A percentile compares a stretch with the other conserved stretches of the same genome.
Conservation (phyloP, 2,888 invertebrate species). For the Tanaodytes sp. region DNA sequence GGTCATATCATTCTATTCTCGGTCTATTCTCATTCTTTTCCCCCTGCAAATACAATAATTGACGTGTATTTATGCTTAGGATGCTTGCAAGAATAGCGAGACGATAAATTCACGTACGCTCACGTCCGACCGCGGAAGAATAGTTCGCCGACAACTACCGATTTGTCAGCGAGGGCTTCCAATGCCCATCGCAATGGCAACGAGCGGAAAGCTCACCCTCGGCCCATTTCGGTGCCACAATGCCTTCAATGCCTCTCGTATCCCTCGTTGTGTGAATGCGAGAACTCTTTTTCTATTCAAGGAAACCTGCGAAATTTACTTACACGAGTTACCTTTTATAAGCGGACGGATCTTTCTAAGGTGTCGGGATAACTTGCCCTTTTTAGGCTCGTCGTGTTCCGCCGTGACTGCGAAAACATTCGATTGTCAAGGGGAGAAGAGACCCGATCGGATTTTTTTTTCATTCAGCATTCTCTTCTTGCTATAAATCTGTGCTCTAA, state of each 20-base stretch:
- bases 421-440: slow-evolving; percentile 15
- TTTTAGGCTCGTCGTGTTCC: slow-evolving; percentile 29
- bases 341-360: slow-evolving; percentile 59
- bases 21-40: too few relatives aligned
- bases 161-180: slow-evolving; percentile 72
- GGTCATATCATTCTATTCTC: too few relatives aligned
- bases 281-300: slow-evolving; percentile 57
- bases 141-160: slow-evolving; percentile 70
- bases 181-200: slow-evolving; percentile 69
- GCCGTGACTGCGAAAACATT: slow-evolving; percentile 28
- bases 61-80: slow-evolving; percentile 67
- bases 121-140: slow-evolving; percentile 63
- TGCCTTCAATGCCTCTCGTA: slow-evolving; percentile 66
- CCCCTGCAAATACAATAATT: too few relatives aligned
- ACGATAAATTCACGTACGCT: slow-evolving; percentile 67
- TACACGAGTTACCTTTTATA: slow-evolving; percentile 59
- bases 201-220: slow-evolving; percentile 70
- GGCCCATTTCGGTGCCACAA: slow-evolving; percentile 64
- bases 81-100: slow-evolving; percentile 61
- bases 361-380: slow-evolving; percentile 62
- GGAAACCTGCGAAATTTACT: slow-evolving; percentile 71
- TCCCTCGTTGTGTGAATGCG: slow-evolving; percentile 53
- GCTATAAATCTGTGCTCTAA: too few relatives aligned
- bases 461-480: too few relatives aligned
- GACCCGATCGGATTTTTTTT: too few relatives aligned